Evolutionary conservation across 2,888 invertebrate species (phyloP).

Genomic region (Syrphus vitripennis): DNA sequence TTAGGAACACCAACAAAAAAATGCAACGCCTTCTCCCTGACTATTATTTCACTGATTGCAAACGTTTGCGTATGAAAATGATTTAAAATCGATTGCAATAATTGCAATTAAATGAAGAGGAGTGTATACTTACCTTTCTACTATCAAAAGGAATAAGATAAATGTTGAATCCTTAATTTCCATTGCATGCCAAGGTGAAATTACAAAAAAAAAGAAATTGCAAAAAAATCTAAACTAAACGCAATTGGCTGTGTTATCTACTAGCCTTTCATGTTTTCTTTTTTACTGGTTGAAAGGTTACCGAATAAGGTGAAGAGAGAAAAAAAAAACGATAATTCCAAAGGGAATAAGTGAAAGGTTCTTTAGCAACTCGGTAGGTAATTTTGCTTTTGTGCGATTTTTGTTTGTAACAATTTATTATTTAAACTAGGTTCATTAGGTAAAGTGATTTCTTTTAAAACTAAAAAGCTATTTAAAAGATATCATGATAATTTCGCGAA

Average conservation of each 20-base stretch:
- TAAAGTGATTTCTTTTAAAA: constrained; percentile 1
- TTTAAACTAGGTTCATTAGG: constrained; percentile 46
- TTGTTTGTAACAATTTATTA: constrained; percentile 28
- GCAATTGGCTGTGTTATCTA: constrained; percentile 42
- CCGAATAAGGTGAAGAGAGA: background rate
- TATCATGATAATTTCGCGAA: background rate
- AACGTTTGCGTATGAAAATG: background rate
- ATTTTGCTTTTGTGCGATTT: background rate
- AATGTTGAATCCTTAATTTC: constrained; percentile 54
- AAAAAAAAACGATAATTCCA: background rate
- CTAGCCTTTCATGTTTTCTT: constrained; percentile 31
- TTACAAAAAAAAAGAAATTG: background rate
- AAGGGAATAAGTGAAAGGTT: background rate
- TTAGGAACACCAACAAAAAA: too few species aligned
- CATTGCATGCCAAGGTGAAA: constrained; percentile 58
- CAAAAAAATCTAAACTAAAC: background rate
- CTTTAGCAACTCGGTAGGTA: background rate
- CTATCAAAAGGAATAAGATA: constrained; percentile 5
- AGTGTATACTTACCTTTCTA: background rate
- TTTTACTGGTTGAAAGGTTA: constrained; percentile 15
- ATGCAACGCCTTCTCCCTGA: background rate
- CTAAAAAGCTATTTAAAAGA: background rate
- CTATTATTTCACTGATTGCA: constrained; percentile 24
- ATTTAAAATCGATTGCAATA: constrained; percentile 22
- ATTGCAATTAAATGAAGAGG: constrained; percentile 20